Percentiles rank a stretch among this genome's conserved stretches.
These are phyloP conservation scores for Balanococcus diminutus DNA, from an alignment of 2,888 invertebrate species.

Conservation along the genomic window DNA sequence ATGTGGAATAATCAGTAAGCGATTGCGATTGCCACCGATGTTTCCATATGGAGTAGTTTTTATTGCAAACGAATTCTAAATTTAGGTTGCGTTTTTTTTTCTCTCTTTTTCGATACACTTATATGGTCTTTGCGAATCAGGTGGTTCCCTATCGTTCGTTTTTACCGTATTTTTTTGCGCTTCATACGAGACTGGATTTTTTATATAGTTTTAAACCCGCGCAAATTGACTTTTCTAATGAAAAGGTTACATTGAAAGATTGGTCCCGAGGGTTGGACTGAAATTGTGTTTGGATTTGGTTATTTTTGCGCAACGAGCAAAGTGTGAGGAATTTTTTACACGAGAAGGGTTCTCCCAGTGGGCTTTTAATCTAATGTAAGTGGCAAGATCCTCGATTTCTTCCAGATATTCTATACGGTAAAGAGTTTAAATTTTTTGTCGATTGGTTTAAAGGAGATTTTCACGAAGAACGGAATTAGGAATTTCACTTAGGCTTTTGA, in stretches of 20 bases:
- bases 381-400: background rate
- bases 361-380: background rate
- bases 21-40: too few relatives aligned
- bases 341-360: background rate
- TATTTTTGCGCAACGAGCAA: background rate
- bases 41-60: constrained; percentile 27
- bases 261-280: background rate
- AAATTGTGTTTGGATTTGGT: background rate
- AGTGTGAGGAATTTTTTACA: background rate
- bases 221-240: background rate
- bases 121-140: background rate
- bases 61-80: constrained; percentile 19
- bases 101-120: constrained; percentile 3
- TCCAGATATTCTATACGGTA: background rate
- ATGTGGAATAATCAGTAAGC: constrained; percentile 23
- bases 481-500: background rate
- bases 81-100: constrained; percentile 24
- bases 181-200: constrained; percentile 13
- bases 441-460: background rate
- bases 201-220: background rate
- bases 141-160: background rate
- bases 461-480: background rate
- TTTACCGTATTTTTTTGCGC: too few relatives aligned
- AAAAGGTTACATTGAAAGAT: constrained; percentile 27
- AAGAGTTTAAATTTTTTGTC: background rate